Conservation (phyloP, 2,113 vertebrate species). For the Onychostruthus taczanowskii region DNA sequence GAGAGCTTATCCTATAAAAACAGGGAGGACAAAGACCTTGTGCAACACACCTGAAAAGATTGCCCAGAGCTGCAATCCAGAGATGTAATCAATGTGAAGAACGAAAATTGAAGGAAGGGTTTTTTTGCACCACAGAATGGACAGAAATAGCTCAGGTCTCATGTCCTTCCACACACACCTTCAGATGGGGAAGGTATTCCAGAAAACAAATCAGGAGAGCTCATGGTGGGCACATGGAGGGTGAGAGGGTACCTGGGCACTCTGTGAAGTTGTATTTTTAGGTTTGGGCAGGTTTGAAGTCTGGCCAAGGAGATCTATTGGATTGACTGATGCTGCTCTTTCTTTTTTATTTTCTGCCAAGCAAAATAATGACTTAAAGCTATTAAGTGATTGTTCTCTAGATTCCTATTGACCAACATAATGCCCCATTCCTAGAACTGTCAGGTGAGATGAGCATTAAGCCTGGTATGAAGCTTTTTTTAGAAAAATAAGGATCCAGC, state of each 20-base stretch:
- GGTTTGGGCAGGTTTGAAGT: background rate
- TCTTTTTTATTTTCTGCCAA: background rate
- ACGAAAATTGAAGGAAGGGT: background rate
- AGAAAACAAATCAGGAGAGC: background rate
- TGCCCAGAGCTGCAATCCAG: background rate
- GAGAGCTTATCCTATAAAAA: background rate
- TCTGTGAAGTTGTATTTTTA: background rate
- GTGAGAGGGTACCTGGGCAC: background rate
- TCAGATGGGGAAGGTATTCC: background rate
- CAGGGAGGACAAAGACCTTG: background rate
- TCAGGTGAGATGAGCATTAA: background rate
- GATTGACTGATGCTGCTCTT: background rate
- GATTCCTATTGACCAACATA: background rate
- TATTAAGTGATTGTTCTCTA: background rate
- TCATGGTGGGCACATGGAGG: background rate
- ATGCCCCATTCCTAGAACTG: background rate
- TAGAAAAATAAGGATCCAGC: background rate
- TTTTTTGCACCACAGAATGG: background rate
- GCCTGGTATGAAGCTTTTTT: background rate
- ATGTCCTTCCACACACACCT: background rate
- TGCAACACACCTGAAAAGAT: background rate
- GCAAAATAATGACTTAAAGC: background rate
- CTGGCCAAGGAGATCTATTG: background rate
- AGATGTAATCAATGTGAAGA: rapidly evolving
- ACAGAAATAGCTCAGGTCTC: background rate